Evolutionary conservation across 2,888 invertebrate genomes (phyloP), one percentile per base, ranked within the genome.

Genomic region (Agrotis ipsilon): DNA sequence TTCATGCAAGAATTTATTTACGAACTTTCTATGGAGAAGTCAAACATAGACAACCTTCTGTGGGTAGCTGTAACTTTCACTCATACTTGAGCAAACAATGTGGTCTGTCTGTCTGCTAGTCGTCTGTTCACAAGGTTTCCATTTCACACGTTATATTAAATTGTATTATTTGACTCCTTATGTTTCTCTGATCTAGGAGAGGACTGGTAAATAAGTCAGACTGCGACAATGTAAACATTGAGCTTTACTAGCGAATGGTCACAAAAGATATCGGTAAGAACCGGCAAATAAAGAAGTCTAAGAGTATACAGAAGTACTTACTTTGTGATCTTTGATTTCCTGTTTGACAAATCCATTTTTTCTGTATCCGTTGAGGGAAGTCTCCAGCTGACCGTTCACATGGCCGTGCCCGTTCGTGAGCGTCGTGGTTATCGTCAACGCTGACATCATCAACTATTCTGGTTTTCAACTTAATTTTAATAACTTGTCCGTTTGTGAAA

Each of bases 341-440:
- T 89, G 88, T 86, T 93, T 94, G 39, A 88, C 84, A 78, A 87
- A 93, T 90, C 95, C 94, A 82, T 95, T 95, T 87, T 93, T 95
- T 83, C 93, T 93, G 87, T 92, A 94, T 64, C 94, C 93, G 72
- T 93, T 94, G 62, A 92, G 80, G 70, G 90, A 88, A 45, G 89
- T 91, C 86, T 94, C 94, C 82, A 93, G 74, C 84, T 93, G 94
- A 65, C 93, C 93, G 80, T 93, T 93, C 75, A 89, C 85, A 85
- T 92, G 93, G 68, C 93, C 93, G 80, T 94, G 94, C 76, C 94
- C 94, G 77, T 94, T 94, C 51, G 91, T 93, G 68, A 94, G 90
- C 62, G 93, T 94, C 57, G 94, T 94, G 64, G 95, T 94, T 88
- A 95, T 90, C 74, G 95, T 95, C 76, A 94, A 81, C 72, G 95